Conservation (phyloP, 2,888 invertebrate genomes). For the Apocheima hispidaria region DNA sequence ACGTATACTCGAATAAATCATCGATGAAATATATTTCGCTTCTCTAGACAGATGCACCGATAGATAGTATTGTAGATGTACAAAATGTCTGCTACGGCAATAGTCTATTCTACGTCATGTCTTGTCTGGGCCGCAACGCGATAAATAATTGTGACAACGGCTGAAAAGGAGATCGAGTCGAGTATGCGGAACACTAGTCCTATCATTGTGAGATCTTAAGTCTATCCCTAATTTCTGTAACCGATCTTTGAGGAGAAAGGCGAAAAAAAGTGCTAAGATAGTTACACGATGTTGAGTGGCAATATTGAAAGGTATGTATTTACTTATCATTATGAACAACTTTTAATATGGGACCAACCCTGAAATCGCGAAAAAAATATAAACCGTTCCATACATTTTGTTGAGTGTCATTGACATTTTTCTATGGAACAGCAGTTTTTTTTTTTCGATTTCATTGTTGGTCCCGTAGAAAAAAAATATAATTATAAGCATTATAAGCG, state of each 20-base stretch:
- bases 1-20: not conserved
- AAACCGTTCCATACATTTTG: too few relatives aligned
- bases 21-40: not conserved
- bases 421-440: too few relatives aligned
- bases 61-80: conserved; percentile 12
- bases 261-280: too few relatives aligned
- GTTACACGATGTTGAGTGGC: too few relatives aligned
- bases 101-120: conserved; percentile 12
- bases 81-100: not conserved
- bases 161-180: not conserved
- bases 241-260: not conserved
- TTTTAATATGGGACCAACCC: too few relatives aligned
- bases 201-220: not conserved
- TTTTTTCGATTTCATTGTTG: too few relatives aligned
- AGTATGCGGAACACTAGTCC: conserved; percentile 11
- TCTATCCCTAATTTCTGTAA: not conserved
- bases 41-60: conserved; percentile 13
- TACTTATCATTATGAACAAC: too few relatives aligned
- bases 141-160: conserved; percentile 21
- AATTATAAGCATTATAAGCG: too few relatives aligned
- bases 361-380: too few relatives aligned
- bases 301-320: too few relatives aligned
- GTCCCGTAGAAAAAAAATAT: too few relatives aligned
- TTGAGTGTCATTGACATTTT: too few relatives aligned
- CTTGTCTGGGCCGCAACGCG: conserved; percentile 15